Evolutionary conservation across 1,140 invertebrate genomes (phyloP), one percentile per base, ranked within the genome.

Genomic region (Ceratosolen fusciceps): DNA sequence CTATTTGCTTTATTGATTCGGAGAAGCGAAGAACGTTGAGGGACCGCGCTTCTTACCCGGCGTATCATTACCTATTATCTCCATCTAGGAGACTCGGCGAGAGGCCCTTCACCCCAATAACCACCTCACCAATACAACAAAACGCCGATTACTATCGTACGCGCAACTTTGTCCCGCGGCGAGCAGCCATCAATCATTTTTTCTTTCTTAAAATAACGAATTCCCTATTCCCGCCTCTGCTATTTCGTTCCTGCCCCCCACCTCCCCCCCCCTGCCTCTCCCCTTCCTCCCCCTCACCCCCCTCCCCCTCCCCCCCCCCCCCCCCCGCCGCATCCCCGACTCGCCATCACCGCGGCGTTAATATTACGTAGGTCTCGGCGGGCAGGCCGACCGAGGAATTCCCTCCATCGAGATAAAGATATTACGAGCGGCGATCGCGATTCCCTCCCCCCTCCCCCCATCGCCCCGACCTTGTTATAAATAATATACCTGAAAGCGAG

Each of bases 1-100:
- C n/a, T 83, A 81, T 83, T 81, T 83, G 79, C 83, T 83, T 82
- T 82, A 83, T 84, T 82, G 83, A 83, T 84, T 83, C 71, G 31
- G 54, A 67, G 74, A 73, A 19, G 34, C 9, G 75, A 26, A n/a
- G 14, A 77, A 54, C 56, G 37, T 39, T 47, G 65, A 76, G 21
- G 14, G 14, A 24, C 21, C 12, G 16, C 74, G 47, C n/a, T 70
- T 70, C 39, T 29, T 31, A 31, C 14, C 9, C 54, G 70, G 56
- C 77, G 54, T 79, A 79, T 79, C 77, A 79, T 79, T 79, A 79
- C 70, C 21, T n/a, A n/a, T 73, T 79, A 74, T 79, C 77, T 74
- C 37, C 39, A 79, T 79, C 77, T 79, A 37, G n/a, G n/a, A n/a
- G 1, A 34, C 71, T 65, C 58, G 54, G 21, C 29, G 54, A 21